Evolutionary conservation across 2,113 vertebrate genomes (phyloP), one percentile per base, ranked within the genome.

Genomic region (Gymnarchus niloticus): DNA sequence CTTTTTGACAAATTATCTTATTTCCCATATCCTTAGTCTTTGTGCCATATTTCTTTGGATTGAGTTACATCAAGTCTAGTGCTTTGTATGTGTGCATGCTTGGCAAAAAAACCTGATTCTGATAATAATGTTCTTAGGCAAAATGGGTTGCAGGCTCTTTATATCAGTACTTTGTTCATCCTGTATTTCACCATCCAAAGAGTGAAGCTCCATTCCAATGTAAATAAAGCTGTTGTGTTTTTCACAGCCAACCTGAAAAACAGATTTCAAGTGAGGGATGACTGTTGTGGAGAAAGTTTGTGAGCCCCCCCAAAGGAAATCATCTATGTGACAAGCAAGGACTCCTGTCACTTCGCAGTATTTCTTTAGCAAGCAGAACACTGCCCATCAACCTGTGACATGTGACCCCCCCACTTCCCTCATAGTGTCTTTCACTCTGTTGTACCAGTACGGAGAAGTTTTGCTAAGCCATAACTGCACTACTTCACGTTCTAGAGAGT

Each of bases 241-340:
- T 10, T 81, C 80, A 37, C 49, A n/a, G 5, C 80, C 80, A 28
- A 33, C 25, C 25, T 54, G 23, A 14, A 69, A 73, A 21, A 23
- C 25, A 56, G 84, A 51, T 21, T 9, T 85, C 6, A 85, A 14
- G 0, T 25, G 23, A 6, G 84, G 44, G 17, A 76, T 49, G n/a
- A 77, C 69, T 44, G 48, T n/a, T 28, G 12, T 87, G 14, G 49
- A 76, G 14, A 86, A 86, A 1, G 2, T 82, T 54, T 49, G 19
- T 81, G 78, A 82, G 76, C 83, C 78, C 7, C n/a, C 85, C 76
- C 81, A 88, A 12, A 87, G 73, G 41, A 90, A 89, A 44, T 87
- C 49, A 88, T 87, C 85, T 0, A 89, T 84, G 57, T 91, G 52
- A 81, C 88, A 88, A 5, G 69, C 73, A 19, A 89, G 73, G 21